These are phyloP conservation scores for Lichenostomus cassidix DNA, from an alignment of 2,113 vertebrate genomes.

Conservation along the genomic window DNA sequence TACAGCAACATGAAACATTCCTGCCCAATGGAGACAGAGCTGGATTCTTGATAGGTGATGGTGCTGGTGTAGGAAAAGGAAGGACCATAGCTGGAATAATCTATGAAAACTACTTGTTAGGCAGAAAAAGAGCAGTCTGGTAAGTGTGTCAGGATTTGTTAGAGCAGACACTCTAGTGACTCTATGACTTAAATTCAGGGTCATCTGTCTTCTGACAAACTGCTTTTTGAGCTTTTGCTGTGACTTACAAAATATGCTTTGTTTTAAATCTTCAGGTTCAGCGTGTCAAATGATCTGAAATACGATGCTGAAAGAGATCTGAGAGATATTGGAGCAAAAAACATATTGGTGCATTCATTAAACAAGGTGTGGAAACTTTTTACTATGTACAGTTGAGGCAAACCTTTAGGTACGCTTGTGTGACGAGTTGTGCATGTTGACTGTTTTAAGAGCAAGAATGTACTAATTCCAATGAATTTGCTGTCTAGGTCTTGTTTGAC, in stretches of 20 bases:
- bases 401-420: conserved; percentile 44
- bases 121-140: conserved; percentile 97
- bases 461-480: conserved; percentile 3
- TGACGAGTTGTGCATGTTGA: conserved; percentile 11
- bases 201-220: not conserved
- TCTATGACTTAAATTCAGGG: not conserved
- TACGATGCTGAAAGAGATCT: conserved; percentile 97
- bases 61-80: conserved; percentile 97
- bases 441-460: not conserved
- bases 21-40: conserved; percentile 94
- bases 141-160: conserved; percentile 68
- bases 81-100: conserved; percentile 97
- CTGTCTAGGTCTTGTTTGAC: not conserved
- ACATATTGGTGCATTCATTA: conserved; percentile 94
- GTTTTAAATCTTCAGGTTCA: conserved; percentile 82
- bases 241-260: not conserved
- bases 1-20: conserved; percentile 98
- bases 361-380: conserved; percentile 88
- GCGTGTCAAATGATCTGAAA: conserved; percentile 97
- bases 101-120: conserved; percentile 95
- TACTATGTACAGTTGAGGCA: conserved; percentile 59
- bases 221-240: not conserved
- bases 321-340: conserved; percentile 96
- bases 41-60: conserved; percentile 96
- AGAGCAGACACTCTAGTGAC: not conserved